These are phyloP conservation scores for Myotis findleyi DNA, from an alignment of 2,797 vertebrate species.

Conservation along the genomic window DNA sequence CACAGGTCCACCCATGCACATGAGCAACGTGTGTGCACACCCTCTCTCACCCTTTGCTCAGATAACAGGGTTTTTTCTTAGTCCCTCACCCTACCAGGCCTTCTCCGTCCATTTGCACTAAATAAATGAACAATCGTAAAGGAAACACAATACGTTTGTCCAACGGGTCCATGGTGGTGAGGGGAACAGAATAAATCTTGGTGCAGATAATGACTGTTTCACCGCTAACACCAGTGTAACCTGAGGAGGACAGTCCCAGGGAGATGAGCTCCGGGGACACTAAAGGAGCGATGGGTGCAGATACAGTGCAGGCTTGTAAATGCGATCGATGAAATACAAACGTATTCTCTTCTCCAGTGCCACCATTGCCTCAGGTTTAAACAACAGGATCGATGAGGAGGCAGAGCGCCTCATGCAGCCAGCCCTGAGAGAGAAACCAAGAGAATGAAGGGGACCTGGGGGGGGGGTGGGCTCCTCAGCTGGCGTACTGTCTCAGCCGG, in stretches of 20 bases:
- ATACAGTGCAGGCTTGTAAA: rapidly evolving
- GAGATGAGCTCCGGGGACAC: not conserved
- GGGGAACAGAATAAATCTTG: not conserved
- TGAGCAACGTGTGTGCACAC: not conserved
- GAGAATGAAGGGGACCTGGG: not conserved
- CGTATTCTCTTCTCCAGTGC: rapidly evolving
- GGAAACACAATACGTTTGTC: not conserved
- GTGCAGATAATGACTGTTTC: not conserved
- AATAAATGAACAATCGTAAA: not conserved
- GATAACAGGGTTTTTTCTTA: not conserved
- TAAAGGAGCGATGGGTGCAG: not conserved
- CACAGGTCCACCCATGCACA: rapidly evolving
- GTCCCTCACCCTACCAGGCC: no score
- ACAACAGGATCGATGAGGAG: not conserved
- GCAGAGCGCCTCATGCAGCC: not conserved
- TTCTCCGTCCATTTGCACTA: not conserved
- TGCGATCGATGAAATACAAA: rapidly evolving
- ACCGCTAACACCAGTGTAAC: not conserved
- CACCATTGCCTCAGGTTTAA: not conserved
- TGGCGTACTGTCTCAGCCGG: not conserved
- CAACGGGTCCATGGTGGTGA: not conserved
- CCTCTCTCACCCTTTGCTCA: not conserved
- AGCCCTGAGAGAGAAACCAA: not conserved
- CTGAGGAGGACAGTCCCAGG: not conserved
- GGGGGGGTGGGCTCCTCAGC: rapidly evolving